Base-by-base conservation (phyloP, 2,113 vertebrate species). In the Eublepharis macularius region DNA sequence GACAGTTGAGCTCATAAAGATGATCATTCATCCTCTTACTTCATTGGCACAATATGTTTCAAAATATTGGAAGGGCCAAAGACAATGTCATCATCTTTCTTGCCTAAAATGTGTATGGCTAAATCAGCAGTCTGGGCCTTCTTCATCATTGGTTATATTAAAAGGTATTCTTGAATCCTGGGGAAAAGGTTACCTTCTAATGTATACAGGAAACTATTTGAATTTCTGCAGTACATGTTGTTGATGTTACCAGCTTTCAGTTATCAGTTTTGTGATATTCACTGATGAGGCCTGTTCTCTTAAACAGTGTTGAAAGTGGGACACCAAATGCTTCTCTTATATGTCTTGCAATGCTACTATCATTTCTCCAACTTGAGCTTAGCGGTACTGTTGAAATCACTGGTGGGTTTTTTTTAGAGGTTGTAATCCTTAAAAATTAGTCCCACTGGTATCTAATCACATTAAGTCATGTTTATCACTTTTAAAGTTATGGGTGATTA, bases 21-120 rank as follows among this genome's bases (percentile, higher is more conserved):
- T 45, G 78, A 76, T 90, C 90, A 75, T 91, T 90, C 81, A 83
- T 86, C 83, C 84, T 94, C 85, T 88, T n/a, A 43, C 85, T 91
- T 87, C 68, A 75, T 86, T 94, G 92, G 80, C 79, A 91, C 69
- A 68, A 87, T 92, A 81, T 86, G 87, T 49, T 78, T 75, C n/a
- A 70, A 32, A 83, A 77, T 68, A 9, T 51, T 90, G 92, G 85
- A 91, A 90, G 13, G 84, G 72, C 32, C 84, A 21, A 77, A 80
- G 80, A 86, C 94, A 89, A 32, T 39, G 41, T 13, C 2, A 0
- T 19, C 81, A 3, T 92, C 87, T 89, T 69, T 79, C 54, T 80
- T 60, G 21, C 32, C 63, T 80, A 70, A 73, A 85, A 74, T 83
- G 41, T 84, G 73, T 68, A 78, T 49, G 57, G 6, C 1, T 68